These are phyloP conservation scores for Pedionomus torquatus DNA, from an alignment of 2,113 vertebrate genomes.

Conservation along the genomic window DNA sequence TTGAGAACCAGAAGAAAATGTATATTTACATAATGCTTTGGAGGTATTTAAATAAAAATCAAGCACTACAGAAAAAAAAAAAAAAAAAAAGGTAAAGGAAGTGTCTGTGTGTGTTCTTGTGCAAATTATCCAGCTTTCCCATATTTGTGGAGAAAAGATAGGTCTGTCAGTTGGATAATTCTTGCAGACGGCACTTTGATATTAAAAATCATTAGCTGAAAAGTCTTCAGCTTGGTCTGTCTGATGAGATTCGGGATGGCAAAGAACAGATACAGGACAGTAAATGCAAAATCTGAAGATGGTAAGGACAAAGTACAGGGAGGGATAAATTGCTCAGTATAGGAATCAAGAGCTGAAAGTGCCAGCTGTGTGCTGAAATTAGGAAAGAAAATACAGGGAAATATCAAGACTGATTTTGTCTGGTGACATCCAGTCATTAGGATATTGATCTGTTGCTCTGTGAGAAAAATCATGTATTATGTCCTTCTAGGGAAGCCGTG, in stretches of 20 bases:
- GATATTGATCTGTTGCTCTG: not conserved
- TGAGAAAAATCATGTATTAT: not conserved
- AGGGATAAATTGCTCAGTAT: not conserved
- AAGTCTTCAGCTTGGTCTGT: not conserved
- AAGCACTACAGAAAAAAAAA: not conserved
- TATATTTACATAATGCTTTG: conserved; percentile 57
- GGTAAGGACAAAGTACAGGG: not conserved
- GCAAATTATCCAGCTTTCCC: not conserved
- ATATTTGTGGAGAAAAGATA: not conserved
- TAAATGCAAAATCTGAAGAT: not conserved
- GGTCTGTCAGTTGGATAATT: not conserved
- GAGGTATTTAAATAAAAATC: conserved; percentile 71
- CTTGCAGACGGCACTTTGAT: not conserved
- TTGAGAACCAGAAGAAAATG: conserved; percentile 11
- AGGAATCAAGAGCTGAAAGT: not conserved
- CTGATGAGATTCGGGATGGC: no score
- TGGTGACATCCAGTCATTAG: not conserved
- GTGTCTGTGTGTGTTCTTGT: not conserved
- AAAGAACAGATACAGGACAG: no score
- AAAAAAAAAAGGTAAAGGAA: not conserved
- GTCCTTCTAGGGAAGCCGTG: not conserved
- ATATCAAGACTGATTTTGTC: not conserved
- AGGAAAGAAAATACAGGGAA: not conserved
- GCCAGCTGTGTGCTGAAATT: not conserved
- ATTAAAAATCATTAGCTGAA: not conserved